Conservation (phyloP, 2,888 invertebrate species). For the Cosmopolites sordidus region DNA sequence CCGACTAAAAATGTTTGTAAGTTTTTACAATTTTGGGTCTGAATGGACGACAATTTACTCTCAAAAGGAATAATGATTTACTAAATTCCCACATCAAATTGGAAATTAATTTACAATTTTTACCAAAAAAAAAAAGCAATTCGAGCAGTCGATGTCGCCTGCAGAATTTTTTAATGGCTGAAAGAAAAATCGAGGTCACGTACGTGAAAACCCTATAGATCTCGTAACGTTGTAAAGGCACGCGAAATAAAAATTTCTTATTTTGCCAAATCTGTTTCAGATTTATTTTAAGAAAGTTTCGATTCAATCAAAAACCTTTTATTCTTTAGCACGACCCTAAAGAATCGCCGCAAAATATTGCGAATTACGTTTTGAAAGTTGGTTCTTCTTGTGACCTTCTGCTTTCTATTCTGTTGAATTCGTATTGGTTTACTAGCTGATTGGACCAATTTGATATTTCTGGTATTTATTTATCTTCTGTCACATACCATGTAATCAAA, state of each 20-base stretch:
- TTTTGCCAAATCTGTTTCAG: slow-evolving; percentile 22
- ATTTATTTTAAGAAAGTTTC: slow-evolving; percentile 24
- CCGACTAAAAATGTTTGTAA: no score
- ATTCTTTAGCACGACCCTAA: slow-evolving; percentile 7
- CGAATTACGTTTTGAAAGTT: neutral
- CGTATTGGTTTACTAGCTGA: no score
- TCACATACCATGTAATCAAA: no score
- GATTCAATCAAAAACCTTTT: slow-evolving; percentile 24
- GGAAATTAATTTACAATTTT: no score
- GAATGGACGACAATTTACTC: no score
- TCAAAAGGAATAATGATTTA: no score
- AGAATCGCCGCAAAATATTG: neutral
- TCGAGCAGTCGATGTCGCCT: neutral
- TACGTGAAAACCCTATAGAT: slow-evolving; percentile 15
- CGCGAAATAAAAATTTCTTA: slow-evolving; percentile 18
- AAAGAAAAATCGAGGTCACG: slow-evolving; percentile 17
- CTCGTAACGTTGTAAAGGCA: neutral
- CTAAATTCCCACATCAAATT: no score
- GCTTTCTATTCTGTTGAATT: no score
- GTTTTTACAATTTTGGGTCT: no score
- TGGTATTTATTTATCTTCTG: no score
- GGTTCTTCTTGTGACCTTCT: neutral
- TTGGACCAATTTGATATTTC: no score
- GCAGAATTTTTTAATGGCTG: slow-evolving; percentile 11
- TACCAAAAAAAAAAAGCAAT: no score